Percentiles rank a stretch among this genome's conserved stretches.
Evolutionary conservation across 2,888 invertebrate genomes (phyloP).

Genomic region (Papilio elwesi): DNA sequence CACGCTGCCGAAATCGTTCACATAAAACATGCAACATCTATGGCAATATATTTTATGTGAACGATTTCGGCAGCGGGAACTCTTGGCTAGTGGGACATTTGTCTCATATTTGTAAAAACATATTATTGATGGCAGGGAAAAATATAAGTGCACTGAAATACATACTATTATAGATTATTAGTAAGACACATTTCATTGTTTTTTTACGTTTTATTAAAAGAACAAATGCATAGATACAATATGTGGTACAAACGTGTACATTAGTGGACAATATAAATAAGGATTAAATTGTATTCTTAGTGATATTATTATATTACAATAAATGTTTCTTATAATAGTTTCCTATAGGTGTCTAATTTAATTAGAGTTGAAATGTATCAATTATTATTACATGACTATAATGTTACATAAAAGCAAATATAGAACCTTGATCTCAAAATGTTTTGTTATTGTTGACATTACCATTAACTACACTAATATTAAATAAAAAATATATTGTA

Average conservation of each 20-base stretch:
- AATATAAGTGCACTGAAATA: neutral
- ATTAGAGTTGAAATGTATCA: constrained; percentile 18
- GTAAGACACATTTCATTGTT: neutral
- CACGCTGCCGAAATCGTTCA: too few species aligned
- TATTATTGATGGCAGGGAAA: too few species aligned
- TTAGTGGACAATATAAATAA: constrained; percentile 59
- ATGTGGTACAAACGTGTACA: constrained; percentile 64
- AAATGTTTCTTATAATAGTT: constrained; percentile 15
- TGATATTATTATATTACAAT: constrained; percentile 33
- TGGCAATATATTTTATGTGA: too few species aligned
- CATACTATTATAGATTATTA: neutral
- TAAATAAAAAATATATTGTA: constrained; percentile 5
- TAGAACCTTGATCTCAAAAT: constrained; percentile 36
- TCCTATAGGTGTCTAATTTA: constrained; percentile 24
- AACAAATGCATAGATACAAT: constrained; percentile 50
- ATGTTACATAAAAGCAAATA: constrained; percentile 22
- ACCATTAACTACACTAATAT: neutral
- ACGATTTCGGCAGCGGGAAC: too few species aligned
- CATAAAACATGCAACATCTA: too few species aligned
- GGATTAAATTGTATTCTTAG: constrained; percentile 36
- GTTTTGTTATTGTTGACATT: constrained; percentile 24
- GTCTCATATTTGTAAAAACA: too few species aligned
- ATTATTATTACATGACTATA: constrained; percentile 12
- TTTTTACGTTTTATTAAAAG: constrained; percentile 45
- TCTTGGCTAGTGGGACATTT: too few species aligned